These are phyloP conservation scores for Iselma pallidipennis DNA, from an alignment of 2,888 invertebrate species.

Conservation along the genomic window DNA sequence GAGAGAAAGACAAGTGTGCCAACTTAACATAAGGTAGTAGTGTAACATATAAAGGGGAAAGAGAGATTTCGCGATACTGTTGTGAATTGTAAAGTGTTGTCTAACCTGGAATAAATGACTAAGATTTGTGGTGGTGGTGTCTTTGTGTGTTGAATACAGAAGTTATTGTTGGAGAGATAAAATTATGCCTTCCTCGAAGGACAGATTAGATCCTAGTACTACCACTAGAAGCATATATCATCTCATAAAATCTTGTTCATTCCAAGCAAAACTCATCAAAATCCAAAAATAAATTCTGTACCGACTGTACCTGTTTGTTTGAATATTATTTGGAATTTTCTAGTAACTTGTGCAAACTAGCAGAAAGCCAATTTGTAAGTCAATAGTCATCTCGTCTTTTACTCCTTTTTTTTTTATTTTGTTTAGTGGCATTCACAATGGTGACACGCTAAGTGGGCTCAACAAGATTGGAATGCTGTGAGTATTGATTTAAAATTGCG, in stretches of 20 bases:
- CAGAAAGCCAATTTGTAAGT: slow-evolving; percentile 9
- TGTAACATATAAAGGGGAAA: background rate
- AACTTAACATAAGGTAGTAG: slow-evolving; percentile 50
- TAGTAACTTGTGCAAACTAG: background rate
- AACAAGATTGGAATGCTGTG: slow-evolving; percentile 41
- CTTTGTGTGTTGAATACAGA: slow-evolving; percentile 47
- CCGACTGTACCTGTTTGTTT: background rate
- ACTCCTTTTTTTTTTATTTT: background rate
- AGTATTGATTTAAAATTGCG: slow-evolving; percentile 56
- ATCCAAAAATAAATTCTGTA: background rate
- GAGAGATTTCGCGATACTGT: slow-evolving; percentile 44
- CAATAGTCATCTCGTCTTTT: too few relatives aligned
- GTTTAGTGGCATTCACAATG: slow-evolving; percentile 17
- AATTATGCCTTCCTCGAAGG: slow-evolving; percentile 34
- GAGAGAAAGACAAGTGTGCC: slow-evolving; percentile 42
- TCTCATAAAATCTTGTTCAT: slow-evolving; percentile 1
- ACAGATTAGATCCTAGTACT: slow-evolving; percentile 27
- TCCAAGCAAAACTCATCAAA: background rate
- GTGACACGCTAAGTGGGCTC: slow-evolving; percentile 28
- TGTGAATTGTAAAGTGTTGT: slow-evolving; percentile 46
- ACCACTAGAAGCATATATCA: slow-evolving; percentile 6
- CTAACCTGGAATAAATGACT: slow-evolving; percentile 53
- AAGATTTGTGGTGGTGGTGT: slow-evolving; percentile 51
- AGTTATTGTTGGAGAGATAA: slow-evolving; percentile 42
- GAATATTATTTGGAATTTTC: background rate